These are phyloP conservation scores for Toxotes jaculatrix DNA, from an alignment of 2,113 vertebrate species.

Conservation along the genomic window DNA sequence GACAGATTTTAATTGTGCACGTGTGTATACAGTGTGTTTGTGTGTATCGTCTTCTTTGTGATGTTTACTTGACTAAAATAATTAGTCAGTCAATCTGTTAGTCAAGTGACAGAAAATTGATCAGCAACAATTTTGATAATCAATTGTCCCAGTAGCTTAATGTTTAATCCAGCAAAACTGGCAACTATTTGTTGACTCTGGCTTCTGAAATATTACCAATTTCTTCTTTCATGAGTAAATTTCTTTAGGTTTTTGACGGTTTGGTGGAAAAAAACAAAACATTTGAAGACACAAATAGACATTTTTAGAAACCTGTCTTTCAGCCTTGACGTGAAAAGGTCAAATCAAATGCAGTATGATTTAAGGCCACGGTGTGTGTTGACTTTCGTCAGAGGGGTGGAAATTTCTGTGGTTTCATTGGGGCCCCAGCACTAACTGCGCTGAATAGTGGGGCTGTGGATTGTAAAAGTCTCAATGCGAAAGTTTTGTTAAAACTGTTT, in stretches of 20 bases:
- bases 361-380: neutral
- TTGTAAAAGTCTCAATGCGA: neutral
- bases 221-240: neutral
- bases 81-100: neutral
- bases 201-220: neutral
- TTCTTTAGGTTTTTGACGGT: neutral
- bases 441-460: neutral
- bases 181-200: neutral
- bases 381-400: neutral
- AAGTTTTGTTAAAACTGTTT: neutral
- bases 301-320: no score
- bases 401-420: conserved; percentile 34
- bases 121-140: neutral
- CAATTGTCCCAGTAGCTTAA: neutral
- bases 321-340: neutral
- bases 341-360: neutral
- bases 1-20: neutral
- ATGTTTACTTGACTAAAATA: neutral
- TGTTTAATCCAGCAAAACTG: neutral
- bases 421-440: neutral
- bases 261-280: neutral
- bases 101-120: neutral
- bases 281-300: neutral
- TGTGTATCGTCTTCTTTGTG: neutral
- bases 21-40: neutral